Conservation (phyloP, 1,140 invertebrate species). For the Ericerus pela region DNA sequence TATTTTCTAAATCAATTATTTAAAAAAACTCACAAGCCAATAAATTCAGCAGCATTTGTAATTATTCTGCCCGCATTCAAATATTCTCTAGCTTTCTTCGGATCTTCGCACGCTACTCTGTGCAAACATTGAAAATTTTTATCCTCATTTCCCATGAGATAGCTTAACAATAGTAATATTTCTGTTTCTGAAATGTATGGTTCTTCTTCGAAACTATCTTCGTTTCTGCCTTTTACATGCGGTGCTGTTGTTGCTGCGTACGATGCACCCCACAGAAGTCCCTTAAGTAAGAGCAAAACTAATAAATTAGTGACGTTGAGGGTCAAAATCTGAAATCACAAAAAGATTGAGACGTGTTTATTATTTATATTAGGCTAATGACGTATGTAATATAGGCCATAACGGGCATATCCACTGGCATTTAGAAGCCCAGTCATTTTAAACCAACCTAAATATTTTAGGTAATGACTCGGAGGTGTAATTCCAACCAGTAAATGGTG, state of each 20-base stretch:
- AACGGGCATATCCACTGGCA: no score
- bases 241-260: slow-evolving; percentile 50
- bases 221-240: slow-evolving; percentile 31
- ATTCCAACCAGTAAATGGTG: no score
- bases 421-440: no score
- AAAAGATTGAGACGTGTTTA: slow-evolving; percentile 3
- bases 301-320: slow-evolving; percentile 67
- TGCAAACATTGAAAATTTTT: slow-evolving; percentile 55
- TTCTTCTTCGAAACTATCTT: slow-evolving; percentile 33
- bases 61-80: slow-evolving; percentile 55
- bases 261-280: slow-evolving; percentile 60
- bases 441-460: no score
- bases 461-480: no score
- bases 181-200: slow-evolving; percentile 44
- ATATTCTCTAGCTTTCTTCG: slow-evolving; percentile 53
- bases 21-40: neutral
- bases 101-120: slow-evolving; percentile 55
- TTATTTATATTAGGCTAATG: no score
- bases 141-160: slow-evolving; percentile 45
- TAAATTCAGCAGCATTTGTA: slow-evolving; percentile 34
- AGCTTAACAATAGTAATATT: slow-evolving; percentile 47
- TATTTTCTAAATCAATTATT: neutral
- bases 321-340: slow-evolving; percentile 48
- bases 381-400: no score
- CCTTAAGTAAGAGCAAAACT: slow-evolving; percentile 62